Conservation (phyloP, 30 jellyfish, hydroid and myxozoan genomes). For the Nemopilema nomurai region DNA sequence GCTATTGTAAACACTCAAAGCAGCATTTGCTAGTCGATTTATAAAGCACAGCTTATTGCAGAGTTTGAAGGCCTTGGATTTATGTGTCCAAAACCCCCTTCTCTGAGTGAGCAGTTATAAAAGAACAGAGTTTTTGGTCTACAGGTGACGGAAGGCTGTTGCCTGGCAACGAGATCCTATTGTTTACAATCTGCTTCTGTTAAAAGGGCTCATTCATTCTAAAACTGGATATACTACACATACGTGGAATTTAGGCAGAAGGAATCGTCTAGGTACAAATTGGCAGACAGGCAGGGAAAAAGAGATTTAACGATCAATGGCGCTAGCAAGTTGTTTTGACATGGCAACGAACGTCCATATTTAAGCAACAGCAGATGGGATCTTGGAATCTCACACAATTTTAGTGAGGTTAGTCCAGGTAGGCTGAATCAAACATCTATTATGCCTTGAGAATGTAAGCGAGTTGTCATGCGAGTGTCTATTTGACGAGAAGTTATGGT, state of each 20-base stretch:
- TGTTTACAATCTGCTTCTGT: constrained; percentile 13
- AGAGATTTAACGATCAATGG: background rate
- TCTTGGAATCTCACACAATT: background rate
- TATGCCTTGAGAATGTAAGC: background rate
- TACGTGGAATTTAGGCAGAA: background rate
- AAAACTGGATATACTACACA: background rate
- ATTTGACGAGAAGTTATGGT: background rate
- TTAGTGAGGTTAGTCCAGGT: background rate
- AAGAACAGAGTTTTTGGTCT: constrained; percentile 50
- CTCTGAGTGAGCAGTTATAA: background rate
- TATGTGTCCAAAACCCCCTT: background rate
- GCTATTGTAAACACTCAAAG: background rate
- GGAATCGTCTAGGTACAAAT: background rate
- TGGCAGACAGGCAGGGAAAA: too few relatives aligned
- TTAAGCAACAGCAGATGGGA: background rate
- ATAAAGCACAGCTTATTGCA: too few relatives aligned
- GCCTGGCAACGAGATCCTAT: constrained; percentile 36
- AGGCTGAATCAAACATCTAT: background rate
- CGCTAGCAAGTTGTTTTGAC: background rate
- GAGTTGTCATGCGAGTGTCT: background rate
- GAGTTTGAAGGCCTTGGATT: background rate
- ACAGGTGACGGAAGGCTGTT: constrained; percentile 44
- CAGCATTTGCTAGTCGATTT: too few relatives aligned
- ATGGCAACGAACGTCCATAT: background rate
- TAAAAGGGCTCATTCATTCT: constrained; percentile 18